These are phyloP conservation scores for Anthoscopus minutus DNA, from an alignment of 2,113 vertebrate species.

Conservation along the genomic window DNA sequence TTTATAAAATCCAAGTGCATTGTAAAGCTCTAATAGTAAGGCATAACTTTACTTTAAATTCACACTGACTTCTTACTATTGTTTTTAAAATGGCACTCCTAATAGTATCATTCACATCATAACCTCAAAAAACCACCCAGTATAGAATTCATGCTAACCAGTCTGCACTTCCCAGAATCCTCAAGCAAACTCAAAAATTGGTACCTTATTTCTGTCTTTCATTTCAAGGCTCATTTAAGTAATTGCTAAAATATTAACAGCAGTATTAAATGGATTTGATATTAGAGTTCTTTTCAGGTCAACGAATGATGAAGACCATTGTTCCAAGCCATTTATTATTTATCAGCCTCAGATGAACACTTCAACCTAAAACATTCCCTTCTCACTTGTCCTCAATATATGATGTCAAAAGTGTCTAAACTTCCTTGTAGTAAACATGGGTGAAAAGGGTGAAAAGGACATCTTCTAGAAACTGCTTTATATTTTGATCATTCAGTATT, in stretches of 20 bases:
- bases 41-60: background rate
- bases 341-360: background rate
- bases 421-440: background rate
- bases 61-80: background rate
- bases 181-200: background rate
- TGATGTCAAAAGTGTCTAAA: background rate
- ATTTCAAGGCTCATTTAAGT: constrained; percentile 21
- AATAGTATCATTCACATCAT: background rate
- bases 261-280: background rate
- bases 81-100: background rate
- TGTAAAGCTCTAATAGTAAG: background rate
- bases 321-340: background rate
- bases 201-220: background rate
- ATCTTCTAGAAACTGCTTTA: background rate
- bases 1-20: background rate
- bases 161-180: background rate
- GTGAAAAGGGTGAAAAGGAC: too few species aligned
- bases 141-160: background rate
- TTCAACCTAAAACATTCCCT: background rate
- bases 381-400: background rate
- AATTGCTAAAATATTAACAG: constrained; percentile 19
- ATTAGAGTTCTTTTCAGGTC: constrained; percentile 3
- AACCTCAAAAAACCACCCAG: background rate
- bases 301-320: background rate
- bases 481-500: background rate